A percentile compares a stretch with the other conserved stretches of the same genome.
phyloP scores from a whole-genome alignment of 2,113 vertebrate genomes.

The Rhinolophus sinicus region DNA sequence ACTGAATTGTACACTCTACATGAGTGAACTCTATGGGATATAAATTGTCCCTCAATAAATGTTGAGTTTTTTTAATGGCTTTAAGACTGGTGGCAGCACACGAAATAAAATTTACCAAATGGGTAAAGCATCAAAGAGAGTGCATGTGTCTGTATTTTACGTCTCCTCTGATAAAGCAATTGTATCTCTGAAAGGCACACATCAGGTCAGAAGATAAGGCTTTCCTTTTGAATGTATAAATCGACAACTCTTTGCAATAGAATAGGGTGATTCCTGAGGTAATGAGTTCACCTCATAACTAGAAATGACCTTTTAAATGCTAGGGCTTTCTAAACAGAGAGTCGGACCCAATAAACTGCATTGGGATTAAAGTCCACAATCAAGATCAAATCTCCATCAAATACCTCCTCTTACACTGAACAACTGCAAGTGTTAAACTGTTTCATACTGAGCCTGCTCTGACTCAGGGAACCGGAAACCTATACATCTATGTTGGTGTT shows the following conservation, averaged over 20 bases:
- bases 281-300: not conserved
- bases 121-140: not conserved
- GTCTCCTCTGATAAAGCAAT: not conserved
- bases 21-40: too few species aligned
- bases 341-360: not conserved
- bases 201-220: not conserved
- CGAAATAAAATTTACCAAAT: not conserved
- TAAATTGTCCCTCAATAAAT: not conserved
- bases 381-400: not conserved
- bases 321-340: not conserved
- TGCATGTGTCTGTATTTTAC: not conserved
- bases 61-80: not conserved
- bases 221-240: not conserved
- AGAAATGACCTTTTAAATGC: not conserved
- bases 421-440: not conserved
- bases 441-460: not conserved
- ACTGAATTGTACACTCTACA: not conserved
- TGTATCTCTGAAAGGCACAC: not conserved
- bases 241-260: not conserved
- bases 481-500: not conserved
- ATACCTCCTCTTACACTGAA: not conserved
- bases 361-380: not conserved
- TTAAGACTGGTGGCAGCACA: not conserved
- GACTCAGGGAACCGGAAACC: not conserved
- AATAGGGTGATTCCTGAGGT: not conserved